Conservation (phyloP, 1,140 invertebrate genomes). For the Eriocheir sinensis region DNA sequence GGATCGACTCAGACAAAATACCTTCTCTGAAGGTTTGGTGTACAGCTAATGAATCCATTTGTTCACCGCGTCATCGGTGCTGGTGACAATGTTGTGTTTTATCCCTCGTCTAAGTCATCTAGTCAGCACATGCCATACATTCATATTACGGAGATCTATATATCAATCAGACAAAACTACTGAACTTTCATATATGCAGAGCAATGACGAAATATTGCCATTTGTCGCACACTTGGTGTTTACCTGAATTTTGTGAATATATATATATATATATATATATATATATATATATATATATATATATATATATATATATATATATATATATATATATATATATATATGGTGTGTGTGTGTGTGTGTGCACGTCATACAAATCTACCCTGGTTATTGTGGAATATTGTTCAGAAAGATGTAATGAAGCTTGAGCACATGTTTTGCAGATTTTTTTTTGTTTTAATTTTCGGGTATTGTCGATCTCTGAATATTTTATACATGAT, state of each 20-base stretch:
- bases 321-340: conserved; percentile 28
- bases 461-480: no score
- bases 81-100: background rate
- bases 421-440: no score
- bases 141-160: no score
- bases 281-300: conserved; percentile 21
- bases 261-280: conserved; percentile 28
- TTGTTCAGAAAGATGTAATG: no score
- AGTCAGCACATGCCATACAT: no score
- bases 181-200: background rate
- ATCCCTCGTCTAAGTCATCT: no score
- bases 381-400: no score
- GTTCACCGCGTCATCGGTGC: background rate
- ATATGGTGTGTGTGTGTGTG: background rate
- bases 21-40: background rate
- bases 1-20: background rate
- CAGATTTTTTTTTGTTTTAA: no score
- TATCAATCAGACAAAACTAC: background rate
- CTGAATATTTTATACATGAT: no score
- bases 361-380: no score
- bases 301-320: conserved; percentile 28
- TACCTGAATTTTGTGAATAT: background rate
- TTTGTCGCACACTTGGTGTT: background rate
- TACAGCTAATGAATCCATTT: background rate
- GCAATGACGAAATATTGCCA: background rate